Evolutionary conservation across 2,113 vertebrate genomes (phyloP), one percentile per base, ranked within the genome.

Genomic region (Neolamprologus toae): DNA sequence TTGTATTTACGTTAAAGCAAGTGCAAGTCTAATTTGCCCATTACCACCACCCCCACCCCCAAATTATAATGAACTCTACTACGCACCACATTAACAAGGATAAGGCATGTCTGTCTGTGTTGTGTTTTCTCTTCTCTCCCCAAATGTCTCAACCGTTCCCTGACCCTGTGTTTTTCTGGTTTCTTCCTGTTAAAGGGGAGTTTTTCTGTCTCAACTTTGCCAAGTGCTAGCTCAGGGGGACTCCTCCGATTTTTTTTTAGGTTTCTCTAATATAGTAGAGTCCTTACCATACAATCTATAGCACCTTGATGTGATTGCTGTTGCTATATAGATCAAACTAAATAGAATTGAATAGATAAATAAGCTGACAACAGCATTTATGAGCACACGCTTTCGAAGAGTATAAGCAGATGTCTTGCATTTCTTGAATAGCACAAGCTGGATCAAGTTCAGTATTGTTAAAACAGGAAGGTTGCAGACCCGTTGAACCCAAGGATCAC

Each of bases 371-470:
- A 63, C 26, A 63, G 13, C 26, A 83, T 57, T 51, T 13, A 33
- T 57, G 13, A 54, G 19, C 31, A 33, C 71, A 85, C 8, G 63
- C 80, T 80, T 88, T 85, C 16, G 5, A 90, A 90, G 71, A 83
- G 45, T 55, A 16, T 45, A 35, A 83, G 88, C 90, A 89, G 89
- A 89, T 91, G 90, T 82, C 84, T 61, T 66, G 51, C 78, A 80
- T 92, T 94, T 93, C 81, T 91, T 88, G 51, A 88, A 84, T 37
- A 88, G 79, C 91, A 88, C 76, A 85, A 86, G 49, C 61, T 93
- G 91, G 87, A 89, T 88, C 76, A 49, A 84, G 80, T 68, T 89
- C 80, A n/a, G 57, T 53, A 45, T 81, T 90, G 23, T 82, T 86
- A 45, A 82, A 86, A 90, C 84, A 87, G 84, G 85, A 90, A 26